Percentiles rank a stretch among this genome's conserved stretches.
These are phyloP conservation scores for Drymonia ruficornis DNA, from an alignment of 2,888 invertebrate species.

Conservation along the genomic window DNA sequence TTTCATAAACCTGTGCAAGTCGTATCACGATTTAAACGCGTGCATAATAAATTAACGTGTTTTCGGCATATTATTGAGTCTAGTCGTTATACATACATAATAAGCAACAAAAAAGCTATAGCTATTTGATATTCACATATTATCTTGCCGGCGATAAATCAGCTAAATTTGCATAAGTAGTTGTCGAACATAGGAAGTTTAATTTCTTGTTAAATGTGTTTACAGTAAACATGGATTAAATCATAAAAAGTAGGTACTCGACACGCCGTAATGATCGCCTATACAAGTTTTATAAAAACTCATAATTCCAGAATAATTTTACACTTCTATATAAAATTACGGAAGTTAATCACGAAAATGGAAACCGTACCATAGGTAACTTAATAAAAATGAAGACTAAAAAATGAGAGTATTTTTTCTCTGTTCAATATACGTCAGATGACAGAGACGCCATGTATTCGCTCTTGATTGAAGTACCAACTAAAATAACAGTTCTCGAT, in stretches of 20 bases:
- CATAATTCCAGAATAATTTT: background rate
- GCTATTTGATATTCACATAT: conserved; percentile 32
- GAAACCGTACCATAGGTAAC: conserved; percentile 20
- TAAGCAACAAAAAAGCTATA: conserved; percentile 41
- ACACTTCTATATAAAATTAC: conserved; percentile 25
- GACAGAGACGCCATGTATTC: conserved; percentile 26
- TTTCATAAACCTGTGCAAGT: conserved; percentile 36
- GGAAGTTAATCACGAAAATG: conserved; percentile 27
- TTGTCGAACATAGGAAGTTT: conserved; percentile 24
- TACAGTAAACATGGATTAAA: conserved; percentile 5
- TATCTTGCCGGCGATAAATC: conserved; percentile 45
- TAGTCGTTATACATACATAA: conserved; percentile 39
- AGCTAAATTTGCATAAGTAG: conserved; percentile 43
- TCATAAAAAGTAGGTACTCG: background rate
- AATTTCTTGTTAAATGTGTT: conserved; percentile 2
- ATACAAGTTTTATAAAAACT: background rate
- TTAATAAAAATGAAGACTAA: conserved; percentile 28
- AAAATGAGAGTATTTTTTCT: conserved; percentile 15
- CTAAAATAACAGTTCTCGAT: conserved; percentile 47
- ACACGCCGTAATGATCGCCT: background rate
- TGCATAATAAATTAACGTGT: conserved; percentile 43
- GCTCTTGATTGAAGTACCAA: conserved; percentile 34
- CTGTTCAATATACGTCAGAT: conserved; percentile 10
- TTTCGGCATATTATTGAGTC: conserved; percentile 38
- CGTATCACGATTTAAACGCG: conserved; percentile 46